These are phyloP conservation scores for Mus pahari DNA, from an alignment of 2,113 vertebrate species.

Conservation along the genomic window DNA sequence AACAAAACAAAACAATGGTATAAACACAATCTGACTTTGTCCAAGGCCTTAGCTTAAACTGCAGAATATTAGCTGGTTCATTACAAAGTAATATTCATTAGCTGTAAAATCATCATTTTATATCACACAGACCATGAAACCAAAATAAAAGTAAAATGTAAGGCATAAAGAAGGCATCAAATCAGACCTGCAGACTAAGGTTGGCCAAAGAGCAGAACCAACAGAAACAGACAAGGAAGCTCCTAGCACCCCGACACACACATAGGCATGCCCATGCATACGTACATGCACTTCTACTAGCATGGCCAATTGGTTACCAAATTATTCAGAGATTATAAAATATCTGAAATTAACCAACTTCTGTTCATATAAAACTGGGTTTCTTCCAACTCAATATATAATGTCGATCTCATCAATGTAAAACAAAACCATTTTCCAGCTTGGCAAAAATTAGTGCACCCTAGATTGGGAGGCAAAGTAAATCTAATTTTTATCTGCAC, in stretches of 20 bases:
- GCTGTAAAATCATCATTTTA: not conserved
- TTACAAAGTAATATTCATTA: conserved; percentile 18
- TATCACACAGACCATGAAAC: not conserved
- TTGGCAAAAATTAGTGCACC: not conserved
- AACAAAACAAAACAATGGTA: conserved; percentile 3
- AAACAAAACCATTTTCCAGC: conserved; percentile 28
- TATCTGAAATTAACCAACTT: conserved; percentile 28
- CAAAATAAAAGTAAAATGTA: conserved; percentile 13
- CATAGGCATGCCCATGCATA: rapidly evolving
- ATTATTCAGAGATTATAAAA: conserved; percentile 32
- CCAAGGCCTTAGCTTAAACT: conserved; percentile 6
- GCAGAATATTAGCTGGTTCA: not conserved
- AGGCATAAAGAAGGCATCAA: not conserved
- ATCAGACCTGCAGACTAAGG: not conserved
- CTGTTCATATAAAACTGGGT: not conserved
- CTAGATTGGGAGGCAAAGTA: conserved; percentile 37
- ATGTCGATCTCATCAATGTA: not conserved
- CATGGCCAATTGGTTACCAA: not conserved
- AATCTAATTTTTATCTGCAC: not conserved
- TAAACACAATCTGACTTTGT: conserved; percentile 44
- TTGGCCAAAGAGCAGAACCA: not conserved
- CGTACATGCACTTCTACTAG: not conserved
- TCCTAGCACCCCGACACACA: not conserved
- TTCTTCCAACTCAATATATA: not conserved
- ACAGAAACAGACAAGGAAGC: not conserved